A percentile compares a stretch with the other conserved stretches of the same genome.
phyloP scores from a whole-genome alignment of 2,888 invertebrate species.

The Apodemia hepburni region DNA sequence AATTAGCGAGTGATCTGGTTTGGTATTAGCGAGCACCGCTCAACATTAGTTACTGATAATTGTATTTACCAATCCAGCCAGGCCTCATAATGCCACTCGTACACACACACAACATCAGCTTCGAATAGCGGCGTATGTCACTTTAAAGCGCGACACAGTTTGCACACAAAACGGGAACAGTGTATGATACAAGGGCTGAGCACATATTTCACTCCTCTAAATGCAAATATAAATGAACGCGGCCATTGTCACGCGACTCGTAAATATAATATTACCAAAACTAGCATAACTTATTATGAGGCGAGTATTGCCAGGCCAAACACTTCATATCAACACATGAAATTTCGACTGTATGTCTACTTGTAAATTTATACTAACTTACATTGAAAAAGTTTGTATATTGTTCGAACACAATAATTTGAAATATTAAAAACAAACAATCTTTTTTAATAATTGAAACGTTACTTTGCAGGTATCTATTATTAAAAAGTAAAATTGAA shows the following conservation, averaged over 20 bases:
- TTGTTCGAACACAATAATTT: too few species aligned
- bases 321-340: too few species aligned
- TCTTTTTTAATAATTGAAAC: too few species aligned
- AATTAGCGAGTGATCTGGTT: not conserved
- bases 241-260: not conserved
- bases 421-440: too few species aligned
- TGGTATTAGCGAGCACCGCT: not conserved
- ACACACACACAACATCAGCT: not conserved
- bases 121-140: not conserved
- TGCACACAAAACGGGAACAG: not conserved
- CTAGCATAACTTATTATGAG: too few species aligned
- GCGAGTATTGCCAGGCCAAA: too few species aligned
- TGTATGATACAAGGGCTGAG: not conserved
- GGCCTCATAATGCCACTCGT: not conserved
- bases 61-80: not conserved
- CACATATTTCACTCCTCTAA: not conserved
- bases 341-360: too few species aligned
- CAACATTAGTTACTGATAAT: not conserved
- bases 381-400: too few species aligned
- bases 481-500: too few species aligned
- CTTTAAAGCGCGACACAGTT: not conserved
- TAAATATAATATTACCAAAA: not conserved
- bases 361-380: too few species aligned
- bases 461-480: too few species aligned
- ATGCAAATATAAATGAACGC: not conserved